Base-by-base conservation (phyloP, 2,113 vertebrate genomes). In the Danionella cerebrum region DNA sequence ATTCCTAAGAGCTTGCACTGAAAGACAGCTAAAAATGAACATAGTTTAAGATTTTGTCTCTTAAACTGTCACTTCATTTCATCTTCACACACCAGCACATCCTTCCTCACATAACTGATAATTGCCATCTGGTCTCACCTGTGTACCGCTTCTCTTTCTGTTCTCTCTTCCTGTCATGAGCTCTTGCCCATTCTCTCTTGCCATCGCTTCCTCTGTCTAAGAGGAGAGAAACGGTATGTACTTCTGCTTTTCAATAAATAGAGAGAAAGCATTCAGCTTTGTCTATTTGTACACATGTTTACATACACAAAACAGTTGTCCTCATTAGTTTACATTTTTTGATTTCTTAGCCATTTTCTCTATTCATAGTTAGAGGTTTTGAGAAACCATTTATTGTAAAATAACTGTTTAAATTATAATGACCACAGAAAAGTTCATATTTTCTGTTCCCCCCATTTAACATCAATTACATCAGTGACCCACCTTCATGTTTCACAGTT, bases 121-220 rank as follows among this genome's bases (percentile, higher is more conserved):
- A 63, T 27, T 18, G 58, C 19, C 35, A 67, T 57, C 44, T 45
- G 58, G 41, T 76, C 60, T 65, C 70, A 60, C 66, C 38, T 58
- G 51, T 72, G 63, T 29, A 55, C 51, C 36, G 44, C 47, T 52
- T 38, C 35, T 58, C 13, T 35, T 27, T 47, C 51, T 42, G 6
- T 39, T 14, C 22, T 19, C 13, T 27, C 24, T 38, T 33, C 52
- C 38, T 45, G 27, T 18, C 18, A 8, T 8, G 22, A 27, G 54
- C 53, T 58, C 35, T 18, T 2, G 2, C 1, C 13, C 19, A 13
- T 21, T 39, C 27, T 65, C 42, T 29, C 16, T 13, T 60, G 35
- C 29, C 22, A 44, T 64, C 19, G 11, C n/a, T 14, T 51, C 6
- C 13, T 58, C 33, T 22, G 27, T 19, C 39, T 31, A 60, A 53